phyloP scores from a whole-genome alignment of 1,140 invertebrate genomes.

The Diorhabda sublineata region DNA sequence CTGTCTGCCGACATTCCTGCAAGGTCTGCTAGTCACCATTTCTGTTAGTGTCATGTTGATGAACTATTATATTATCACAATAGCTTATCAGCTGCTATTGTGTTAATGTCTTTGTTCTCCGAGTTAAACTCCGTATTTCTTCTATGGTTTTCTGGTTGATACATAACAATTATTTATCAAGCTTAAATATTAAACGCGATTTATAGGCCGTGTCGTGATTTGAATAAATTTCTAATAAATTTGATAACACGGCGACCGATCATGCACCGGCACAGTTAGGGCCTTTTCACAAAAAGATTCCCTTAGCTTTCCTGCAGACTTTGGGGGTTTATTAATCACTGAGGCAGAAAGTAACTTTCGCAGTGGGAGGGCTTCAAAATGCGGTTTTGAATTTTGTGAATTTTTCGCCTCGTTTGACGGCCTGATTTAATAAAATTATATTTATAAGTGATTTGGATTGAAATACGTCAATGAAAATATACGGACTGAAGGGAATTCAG shows the following conservation, averaged over 20 bases:
- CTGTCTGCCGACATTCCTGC: conserved; percentile 3
- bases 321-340: no score
- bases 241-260: conserved; percentile 6
- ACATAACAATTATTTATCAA: conserved; percentile 13
- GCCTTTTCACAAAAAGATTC: conserved; percentile 3
- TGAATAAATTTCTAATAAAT: conserved; percentile 14
- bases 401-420: no score
- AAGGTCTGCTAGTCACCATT: conserved; percentile 11
- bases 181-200: conserved; percentile 15
- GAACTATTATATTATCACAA: conserved; percentile 17
- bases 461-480: no score
- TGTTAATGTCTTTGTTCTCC: conserved; percentile 16
- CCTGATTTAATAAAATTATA: no score
- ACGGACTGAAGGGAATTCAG: no score
- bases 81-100: conserved; percentile 13
- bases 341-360: no score
- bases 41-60: conserved; percentile 15
- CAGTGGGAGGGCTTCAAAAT: no score
- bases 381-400: no score
- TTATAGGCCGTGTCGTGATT: not conserved
- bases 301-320: not conserved
- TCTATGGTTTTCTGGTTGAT: conserved; percentile 9
- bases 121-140: conserved; percentile 5
- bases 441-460: no score
- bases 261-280: conserved; percentile 11